A percentile compares a stretch with the other conserved stretches of the same genome.
These are phyloP conservation scores for Chironomus tepperi DNA, from an alignment of 1,140 invertebrate genomes.

Conservation along the genomic window DNA sequence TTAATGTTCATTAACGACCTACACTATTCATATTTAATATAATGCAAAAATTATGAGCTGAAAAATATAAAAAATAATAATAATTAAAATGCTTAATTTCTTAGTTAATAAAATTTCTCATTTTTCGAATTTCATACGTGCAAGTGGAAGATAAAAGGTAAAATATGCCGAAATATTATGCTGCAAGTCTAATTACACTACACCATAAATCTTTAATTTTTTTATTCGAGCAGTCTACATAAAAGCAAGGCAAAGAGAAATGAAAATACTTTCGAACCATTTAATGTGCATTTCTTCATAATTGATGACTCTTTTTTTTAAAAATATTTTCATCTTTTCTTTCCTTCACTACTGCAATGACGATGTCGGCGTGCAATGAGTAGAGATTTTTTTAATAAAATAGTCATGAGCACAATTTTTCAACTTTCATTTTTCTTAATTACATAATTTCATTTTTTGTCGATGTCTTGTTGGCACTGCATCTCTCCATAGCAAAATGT, in stretches of 20 bases:
- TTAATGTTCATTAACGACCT: not conserved
- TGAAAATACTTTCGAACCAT: conserved; percentile 7
- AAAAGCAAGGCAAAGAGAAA: not conserved
- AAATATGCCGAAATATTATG: not conserved
- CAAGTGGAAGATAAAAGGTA: not conserved
- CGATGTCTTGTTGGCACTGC: not conserved
- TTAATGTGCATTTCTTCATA: conserved; percentile 3
- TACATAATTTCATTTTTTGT: not conserved
- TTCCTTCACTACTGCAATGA: not conserved
- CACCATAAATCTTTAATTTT: not conserved
- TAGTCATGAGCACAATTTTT: conserved; percentile 19
- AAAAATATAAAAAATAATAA: not conserved
- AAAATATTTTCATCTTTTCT: not conserved
- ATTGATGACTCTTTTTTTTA: not conserved
- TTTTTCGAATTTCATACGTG: not conserved
- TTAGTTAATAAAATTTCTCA: not conserved
- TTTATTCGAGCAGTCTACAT: not conserved
- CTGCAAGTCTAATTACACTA: not conserved
- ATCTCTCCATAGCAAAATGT: not conserved
- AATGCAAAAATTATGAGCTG: not conserved
- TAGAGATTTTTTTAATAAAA: conserved; percentile 17
- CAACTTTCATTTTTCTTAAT: conserved; percentile 13
- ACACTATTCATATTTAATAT: not conserved
- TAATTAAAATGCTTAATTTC: not conserved
- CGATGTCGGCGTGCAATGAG: not conserved